A percentile compares a stretch with the other conserved stretches of the same genome.
Evolutionary conservation across 1,140 invertebrate species (phyloP).

Genomic region (Temnothorax longispinosus): DNA sequence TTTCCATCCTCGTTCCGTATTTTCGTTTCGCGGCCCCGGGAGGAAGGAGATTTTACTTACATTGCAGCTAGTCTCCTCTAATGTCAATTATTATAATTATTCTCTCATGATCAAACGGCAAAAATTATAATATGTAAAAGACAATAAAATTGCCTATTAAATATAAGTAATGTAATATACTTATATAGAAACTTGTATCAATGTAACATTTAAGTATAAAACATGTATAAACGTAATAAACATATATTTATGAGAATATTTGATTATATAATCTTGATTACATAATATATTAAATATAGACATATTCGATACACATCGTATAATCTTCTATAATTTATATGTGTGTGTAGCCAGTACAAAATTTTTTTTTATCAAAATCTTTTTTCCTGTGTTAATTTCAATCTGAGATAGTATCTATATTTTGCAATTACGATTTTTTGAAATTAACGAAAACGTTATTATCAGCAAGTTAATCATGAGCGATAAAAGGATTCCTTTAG

Average conservation of each 20-base stretch:
- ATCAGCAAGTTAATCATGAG: too few species aligned
- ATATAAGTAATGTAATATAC: neutral
- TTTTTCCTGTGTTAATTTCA: neutral
- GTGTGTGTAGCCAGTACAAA: neutral
- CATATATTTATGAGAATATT: neutral
- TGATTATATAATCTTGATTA: too few species aligned
- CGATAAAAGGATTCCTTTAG: neutral
- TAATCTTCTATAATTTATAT: neutral
- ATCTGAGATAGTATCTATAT: neutral
- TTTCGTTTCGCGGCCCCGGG: constrained; percentile 63
- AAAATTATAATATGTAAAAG: neutral
- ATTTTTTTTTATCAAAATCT: neutral
- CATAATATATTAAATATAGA: neutral
- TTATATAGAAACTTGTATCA: neutral
- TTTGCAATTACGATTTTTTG: neutral
- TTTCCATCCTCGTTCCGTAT: constrained; percentile 50
- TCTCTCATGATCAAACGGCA: neutral
- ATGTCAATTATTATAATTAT: constrained; percentile 45
- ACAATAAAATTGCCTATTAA: neutral
- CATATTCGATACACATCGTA: neutral
- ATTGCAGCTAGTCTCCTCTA: neutral
- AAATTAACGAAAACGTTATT: neutral
- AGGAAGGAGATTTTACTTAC: neutral
- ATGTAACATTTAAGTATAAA: constrained; percentile 2
- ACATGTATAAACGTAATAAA: neutral